These are phyloP conservation scores for Gerris lacustris DNA, from an alignment of 2,888 invertebrate genomes.

Conservation along the genomic window DNA sequence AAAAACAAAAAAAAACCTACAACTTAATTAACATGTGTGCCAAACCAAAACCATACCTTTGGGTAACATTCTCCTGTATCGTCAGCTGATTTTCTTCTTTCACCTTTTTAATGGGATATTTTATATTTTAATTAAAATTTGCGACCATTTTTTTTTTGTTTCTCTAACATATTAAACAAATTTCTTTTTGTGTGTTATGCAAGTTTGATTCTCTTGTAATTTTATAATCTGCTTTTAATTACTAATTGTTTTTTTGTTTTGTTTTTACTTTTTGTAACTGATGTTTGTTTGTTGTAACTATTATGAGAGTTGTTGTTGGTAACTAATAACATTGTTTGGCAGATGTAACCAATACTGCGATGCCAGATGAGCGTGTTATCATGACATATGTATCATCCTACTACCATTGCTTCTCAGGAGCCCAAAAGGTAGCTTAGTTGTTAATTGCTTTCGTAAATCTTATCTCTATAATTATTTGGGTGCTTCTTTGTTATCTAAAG, in stretches of 20 bases:
- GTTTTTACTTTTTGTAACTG: background rate
- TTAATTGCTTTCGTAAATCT: background rate
- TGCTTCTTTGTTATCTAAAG: conserved; percentile 12
- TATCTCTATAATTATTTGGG: conserved; percentile 17
- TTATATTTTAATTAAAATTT: too few relatives aligned
- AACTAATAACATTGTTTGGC: conserved; percentile 27
- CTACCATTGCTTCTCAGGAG: conserved; percentile 99
- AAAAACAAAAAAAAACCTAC: conserved; percentile 15
- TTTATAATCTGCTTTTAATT: background rate
- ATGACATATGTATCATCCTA: conserved; percentile 99
- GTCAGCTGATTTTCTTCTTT: background rate
- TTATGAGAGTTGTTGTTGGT: background rate
- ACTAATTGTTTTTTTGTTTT: conserved; percentile 4
- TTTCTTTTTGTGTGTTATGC: too few relatives aligned
- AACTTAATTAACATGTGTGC: background rate
- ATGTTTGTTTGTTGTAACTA: background rate
- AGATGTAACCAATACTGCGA: conserved; percentile 96
- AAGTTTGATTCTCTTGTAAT: too few relatives aligned
- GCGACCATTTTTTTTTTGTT: too few relatives aligned
- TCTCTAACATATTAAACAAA: too few relatives aligned
- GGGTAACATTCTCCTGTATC: too few relatives aligned
- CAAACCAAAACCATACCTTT: too few relatives aligned
- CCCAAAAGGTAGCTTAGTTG: conserved; percentile 80
- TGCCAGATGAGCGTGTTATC: conserved; percentile 98
- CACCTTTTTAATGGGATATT: conserved; percentile 10